Base-by-base conservation (phyloP, 2,113 vertebrate species). In the Halichoeres trimaculatus region DNA sequence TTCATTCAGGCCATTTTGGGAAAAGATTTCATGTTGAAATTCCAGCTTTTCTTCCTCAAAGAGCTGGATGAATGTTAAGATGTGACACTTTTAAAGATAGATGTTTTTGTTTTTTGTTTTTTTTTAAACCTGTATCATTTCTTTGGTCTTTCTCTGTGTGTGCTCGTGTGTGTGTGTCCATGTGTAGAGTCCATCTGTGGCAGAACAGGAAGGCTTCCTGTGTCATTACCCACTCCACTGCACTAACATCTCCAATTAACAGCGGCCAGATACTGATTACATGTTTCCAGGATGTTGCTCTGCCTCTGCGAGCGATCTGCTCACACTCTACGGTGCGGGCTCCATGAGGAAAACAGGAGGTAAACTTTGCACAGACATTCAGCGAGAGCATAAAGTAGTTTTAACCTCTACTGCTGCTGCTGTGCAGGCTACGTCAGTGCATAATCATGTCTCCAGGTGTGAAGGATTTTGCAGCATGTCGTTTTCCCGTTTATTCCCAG, bases 221-320 rank as follows among this genome's bases (percentile, higher is more conserved):
- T 92, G 89, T 91, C 88, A 92, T 93, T 92, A 84, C 83, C 90
- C 90, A 92, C 92, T 91, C 84, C 70, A 63, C 59, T 91, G 92
- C 88, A 77, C 91, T 90, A 92, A 93, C 93, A 92, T 93, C 90
- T 88, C 81, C 87, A 92, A 93, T 94, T 91, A 93, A 88, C 90
- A 87, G 87, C 81, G 85, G 80, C 83, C 87, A 81, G 76, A 90
- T 88, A 85, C 89, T 91, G 87, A 91, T 94, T 90, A 88, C 89
- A 92, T 71, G 82, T 88, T 91, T 89, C 68, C 83, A 64, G 86
- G 89, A 90, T 92, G 89, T 89, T 87, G 74, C 86, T 70, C 84
- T 81, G 84, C 88, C 86, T 91, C 85, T 74, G 82, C 88, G 86
- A 89, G 87, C 74, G 78, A 89, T 90, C 86, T 88, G 73, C 84